phyloP scores from a whole-genome alignment of 1,140 invertebrate species.

The Hesperophylax magnus region DNA sequence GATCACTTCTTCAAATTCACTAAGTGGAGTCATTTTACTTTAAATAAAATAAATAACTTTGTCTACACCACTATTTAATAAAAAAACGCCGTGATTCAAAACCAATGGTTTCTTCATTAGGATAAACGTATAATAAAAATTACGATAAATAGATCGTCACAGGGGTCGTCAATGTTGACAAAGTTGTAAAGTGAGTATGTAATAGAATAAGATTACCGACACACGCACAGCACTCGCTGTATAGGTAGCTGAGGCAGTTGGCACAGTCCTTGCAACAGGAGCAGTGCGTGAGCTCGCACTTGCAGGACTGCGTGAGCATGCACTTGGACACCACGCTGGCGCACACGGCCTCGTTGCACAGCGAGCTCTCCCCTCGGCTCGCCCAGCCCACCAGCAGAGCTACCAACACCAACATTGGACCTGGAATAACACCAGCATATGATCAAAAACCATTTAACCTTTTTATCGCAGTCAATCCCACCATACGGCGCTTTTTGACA shows the following conservation, averaged over 20 bases:
- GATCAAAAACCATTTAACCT: neutral
- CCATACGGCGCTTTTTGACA: too few species aligned
- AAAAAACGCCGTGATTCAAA: too few species aligned
- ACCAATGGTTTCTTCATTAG: too few species aligned
- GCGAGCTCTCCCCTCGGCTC: conserved; percentile 36
- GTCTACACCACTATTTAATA: too few species aligned
- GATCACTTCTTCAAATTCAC: too few species aligned
- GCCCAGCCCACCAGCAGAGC: neutral
- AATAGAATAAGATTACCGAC: conserved; percentile 79
- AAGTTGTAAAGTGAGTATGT: too few species aligned
- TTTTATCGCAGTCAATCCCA: neutral
- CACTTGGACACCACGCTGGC: conserved; percentile 96
- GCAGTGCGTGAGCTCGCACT: conserved; percentile 92
- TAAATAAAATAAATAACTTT: too few species aligned
- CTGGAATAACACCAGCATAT: neutral
- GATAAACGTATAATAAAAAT: too few species aligned
- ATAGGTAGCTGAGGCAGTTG: conserved; percentile 89
- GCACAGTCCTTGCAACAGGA: conserved; percentile 95
- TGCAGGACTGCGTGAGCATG: conserved; percentile 95
- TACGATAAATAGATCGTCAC: too few species aligned
- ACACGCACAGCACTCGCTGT: conserved; percentile 95
- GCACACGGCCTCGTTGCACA: conserved; percentile 91
- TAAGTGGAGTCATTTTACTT: too few species aligned
- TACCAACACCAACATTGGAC: neutral
- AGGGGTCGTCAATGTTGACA: too few species aligned